Percentiles rank a stretch among this genome's conserved stretches.
Evolutionary conservation across 2,888 invertebrate genomes (phyloP).

Genomic region (Trypoxylon attenuatum): DNA sequence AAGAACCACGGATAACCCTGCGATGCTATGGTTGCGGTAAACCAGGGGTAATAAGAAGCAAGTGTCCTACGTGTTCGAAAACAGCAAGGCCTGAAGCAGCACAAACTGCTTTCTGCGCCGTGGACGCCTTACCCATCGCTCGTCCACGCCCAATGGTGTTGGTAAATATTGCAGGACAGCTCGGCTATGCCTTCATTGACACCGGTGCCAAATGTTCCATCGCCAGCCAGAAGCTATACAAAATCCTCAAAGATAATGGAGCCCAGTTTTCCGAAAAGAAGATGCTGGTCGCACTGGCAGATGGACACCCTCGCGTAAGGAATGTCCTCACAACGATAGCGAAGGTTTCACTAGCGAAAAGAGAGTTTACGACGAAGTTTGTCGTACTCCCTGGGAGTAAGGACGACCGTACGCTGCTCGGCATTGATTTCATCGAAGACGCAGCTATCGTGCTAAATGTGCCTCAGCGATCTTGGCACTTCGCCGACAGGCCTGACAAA

Average conservation of each 20-base stretch:
- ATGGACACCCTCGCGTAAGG: too few species aligned
- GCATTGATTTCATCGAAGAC: background rate
- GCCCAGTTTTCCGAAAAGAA: too few species aligned
- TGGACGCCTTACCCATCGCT: background rate
- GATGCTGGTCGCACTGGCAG: too few species aligned
- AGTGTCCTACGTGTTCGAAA: background rate
- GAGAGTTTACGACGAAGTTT: too few species aligned
- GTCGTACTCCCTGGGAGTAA: too few species aligned
- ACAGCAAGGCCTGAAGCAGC: accelerated
- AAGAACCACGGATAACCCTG: background rate
- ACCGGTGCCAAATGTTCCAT: too few species aligned
- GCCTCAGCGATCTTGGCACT: background rate
- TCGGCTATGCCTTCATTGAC: too few species aligned
- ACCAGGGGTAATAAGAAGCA: background rate
- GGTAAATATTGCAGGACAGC: too few species aligned
- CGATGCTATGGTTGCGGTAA: slow-evolving; percentile 7
- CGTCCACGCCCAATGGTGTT: background rate
- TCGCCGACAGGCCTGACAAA: background rate
- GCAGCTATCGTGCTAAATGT: background rate
- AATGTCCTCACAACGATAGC: too few species aligned
- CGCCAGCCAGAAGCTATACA: too few species aligned
- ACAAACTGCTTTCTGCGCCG: background rate
- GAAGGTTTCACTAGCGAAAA: too few species aligned
- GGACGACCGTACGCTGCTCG: background rate
- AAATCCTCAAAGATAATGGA: too few species aligned